These are phyloP conservation scores for Listronotus bonariensis DNA, from an alignment of 1,140 invertebrate species.

Conservation along the genomic window DNA sequence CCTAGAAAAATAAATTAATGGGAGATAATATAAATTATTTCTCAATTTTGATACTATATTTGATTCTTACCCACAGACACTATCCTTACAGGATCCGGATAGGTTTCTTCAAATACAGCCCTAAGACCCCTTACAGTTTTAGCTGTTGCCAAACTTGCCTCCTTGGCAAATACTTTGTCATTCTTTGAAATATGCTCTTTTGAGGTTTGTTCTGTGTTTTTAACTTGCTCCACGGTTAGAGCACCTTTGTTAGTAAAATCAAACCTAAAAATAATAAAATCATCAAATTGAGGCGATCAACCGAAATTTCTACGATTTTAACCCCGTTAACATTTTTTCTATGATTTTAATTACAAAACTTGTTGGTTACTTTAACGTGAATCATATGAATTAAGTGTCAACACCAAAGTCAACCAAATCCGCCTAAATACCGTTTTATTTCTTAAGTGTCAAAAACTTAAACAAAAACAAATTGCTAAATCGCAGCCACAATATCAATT, in stretches of 20 bases:
- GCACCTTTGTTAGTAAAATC: constrained; percentile 97
- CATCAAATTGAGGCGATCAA: no score
- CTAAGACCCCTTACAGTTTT: constrained; percentile 93
- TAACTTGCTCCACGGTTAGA: constrained; percentile 85
- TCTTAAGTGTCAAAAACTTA: no score
- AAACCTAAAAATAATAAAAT: constrained; percentile 61
- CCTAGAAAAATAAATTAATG: constrained; percentile 58
- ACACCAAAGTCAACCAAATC: no score
- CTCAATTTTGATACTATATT: not conserved
- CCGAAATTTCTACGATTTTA: no score
- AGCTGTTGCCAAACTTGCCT: constrained; percentile 80
- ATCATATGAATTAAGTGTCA: no score
- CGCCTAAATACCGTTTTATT: no score
- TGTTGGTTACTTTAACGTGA: no score
- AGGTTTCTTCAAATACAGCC: constrained; percentile 98
- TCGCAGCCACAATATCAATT: no score
- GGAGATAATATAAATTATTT: not conserved
- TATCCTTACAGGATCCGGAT: constrained; percentile 97
- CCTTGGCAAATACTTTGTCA: constrained; percentile 87
- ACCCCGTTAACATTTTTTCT: no score
- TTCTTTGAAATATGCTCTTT: constrained; percentile 81
- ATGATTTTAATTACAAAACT: no score
- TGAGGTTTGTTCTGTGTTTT: constrained; percentile 79
- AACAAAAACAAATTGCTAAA: no score
- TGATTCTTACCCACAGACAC: constrained; percentile 71